A percentile compares a stretch with the other conserved stretches of the same genome.
These are phyloP conservation scores for Pseudochirops corinnae DNA, from an alignment of 2,797 vertebrate species.

Conservation along the genomic window DNA sequence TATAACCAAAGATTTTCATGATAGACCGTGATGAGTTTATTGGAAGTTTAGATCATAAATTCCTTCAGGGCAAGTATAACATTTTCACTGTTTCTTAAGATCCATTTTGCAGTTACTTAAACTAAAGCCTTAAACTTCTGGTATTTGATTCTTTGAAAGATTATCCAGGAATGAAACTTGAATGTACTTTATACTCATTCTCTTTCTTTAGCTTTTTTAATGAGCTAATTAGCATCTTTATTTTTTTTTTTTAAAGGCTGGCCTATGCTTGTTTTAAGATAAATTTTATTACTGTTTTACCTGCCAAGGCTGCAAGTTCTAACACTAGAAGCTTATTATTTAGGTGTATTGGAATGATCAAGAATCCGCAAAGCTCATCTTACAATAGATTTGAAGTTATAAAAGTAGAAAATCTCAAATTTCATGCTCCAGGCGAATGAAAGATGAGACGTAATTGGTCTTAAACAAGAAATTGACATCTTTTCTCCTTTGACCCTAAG, in stretches of 20 bases:
- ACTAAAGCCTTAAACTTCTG: constrained; percentile 41
- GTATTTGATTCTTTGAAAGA: neutral
- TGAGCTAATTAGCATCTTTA: constrained; percentile 21
- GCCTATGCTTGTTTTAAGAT: neutral
- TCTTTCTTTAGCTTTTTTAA: constrained; percentile 39
- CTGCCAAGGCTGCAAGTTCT: constrained; percentile 28
- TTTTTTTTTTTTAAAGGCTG: neutral
- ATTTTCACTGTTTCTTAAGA: neutral
- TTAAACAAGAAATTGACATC: constrained; percentile 40
- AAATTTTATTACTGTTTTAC: constrained; percentile 64
- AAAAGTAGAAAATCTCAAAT: constrained; percentile 64
- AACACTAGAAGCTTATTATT: constrained; percentile 60
- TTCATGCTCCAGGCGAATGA: constrained; percentile 64
- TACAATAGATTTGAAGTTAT: constrained; percentile 39
- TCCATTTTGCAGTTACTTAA: constrained; percentile 4
- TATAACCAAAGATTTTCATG: constrained; percentile 31
- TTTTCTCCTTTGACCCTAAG: constrained; percentile 45
- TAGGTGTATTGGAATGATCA: constrained; percentile 64
- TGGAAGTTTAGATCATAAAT: constrained; percentile 46
- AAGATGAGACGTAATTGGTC: constrained; percentile 54
- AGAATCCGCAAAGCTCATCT: constrained; percentile 54
- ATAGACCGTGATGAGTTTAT: constrained; percentile 13
- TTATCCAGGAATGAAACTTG: neutral
- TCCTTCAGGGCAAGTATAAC: constrained; percentile 10
- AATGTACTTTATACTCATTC: constrained; percentile 19